phyloP scores from a whole-genome alignment of 2,113 vertebrate genomes.

The Puma concolor region DNA sequence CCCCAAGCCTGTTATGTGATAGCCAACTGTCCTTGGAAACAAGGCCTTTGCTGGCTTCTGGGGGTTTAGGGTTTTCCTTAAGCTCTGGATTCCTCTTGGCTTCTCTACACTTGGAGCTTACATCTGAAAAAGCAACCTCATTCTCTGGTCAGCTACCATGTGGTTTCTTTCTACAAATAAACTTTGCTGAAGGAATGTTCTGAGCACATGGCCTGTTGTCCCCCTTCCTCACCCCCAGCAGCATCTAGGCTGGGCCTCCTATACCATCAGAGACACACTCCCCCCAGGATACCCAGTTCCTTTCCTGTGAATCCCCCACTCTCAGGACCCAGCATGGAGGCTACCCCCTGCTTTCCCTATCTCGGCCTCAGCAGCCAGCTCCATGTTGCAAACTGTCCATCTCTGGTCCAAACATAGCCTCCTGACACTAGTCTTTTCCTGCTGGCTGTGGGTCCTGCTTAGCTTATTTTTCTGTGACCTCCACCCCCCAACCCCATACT shows the following conservation, averaged over 20 bases:
- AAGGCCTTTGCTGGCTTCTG: neutral
- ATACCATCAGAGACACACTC: neutral
- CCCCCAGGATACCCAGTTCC: neutral
- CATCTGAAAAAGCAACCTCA: neutral
- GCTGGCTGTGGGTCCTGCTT: neutral
- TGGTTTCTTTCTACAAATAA: neutral
- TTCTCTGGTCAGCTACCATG: neutral
- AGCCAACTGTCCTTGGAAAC: neutral
- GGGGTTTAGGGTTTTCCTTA: neutral
- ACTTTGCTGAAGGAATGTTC: neutral
- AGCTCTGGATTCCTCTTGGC: neutral
- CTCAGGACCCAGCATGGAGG: neutral
- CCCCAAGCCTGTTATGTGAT: neutral
- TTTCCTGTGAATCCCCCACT: accelerated
- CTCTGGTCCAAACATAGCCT: neutral
- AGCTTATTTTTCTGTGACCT: neutral
- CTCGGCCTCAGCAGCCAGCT: neutral
- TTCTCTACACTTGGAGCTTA: constrained; percentile 30
- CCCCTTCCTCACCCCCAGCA: neutral
- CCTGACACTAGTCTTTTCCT: neutral
- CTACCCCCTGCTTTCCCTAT: neutral
- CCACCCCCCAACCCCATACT: neutral
- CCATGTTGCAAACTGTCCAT: neutral
- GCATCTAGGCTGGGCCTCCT: neutral
- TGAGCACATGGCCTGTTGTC: neutral